Conservation (phyloP, 2,797 vertebrate genomes). For the Sebastes ruberrimus region DNA sequence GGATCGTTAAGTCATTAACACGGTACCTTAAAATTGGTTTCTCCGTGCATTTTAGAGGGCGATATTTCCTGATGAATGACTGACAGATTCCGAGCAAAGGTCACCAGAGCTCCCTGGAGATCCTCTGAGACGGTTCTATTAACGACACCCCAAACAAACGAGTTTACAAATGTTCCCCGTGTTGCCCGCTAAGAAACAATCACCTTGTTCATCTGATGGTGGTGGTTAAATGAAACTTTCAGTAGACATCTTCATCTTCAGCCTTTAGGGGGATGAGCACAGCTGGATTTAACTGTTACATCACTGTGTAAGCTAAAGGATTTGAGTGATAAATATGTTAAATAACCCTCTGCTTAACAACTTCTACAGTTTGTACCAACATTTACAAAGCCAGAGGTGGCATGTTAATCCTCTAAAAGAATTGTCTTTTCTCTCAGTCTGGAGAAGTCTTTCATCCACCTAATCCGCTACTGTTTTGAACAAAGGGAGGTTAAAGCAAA, state of each 20-base stretch:
- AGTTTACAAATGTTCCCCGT: conserved; percentile 92
- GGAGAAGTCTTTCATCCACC: conserved; percentile 3
- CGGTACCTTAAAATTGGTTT: conserved; percentile 98
- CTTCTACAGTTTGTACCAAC: conserved; percentile 65
- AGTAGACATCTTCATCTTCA: conserved; percentile 83
- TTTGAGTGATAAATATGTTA: conserved; percentile 93
- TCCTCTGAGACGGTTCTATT: conserved; percentile 94
- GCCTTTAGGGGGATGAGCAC: conserved; percentile 90
- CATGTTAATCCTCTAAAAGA: conserved; percentile 63
- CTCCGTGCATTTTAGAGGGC: conserved; percentile 93
- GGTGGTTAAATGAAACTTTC: conserved; percentile 94
- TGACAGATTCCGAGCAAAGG: conserved; percentile 98
- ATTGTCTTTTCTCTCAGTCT: conserved; percentile 30
- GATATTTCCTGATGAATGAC: conserved; percentile 99
- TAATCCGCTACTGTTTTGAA: conserved; percentile 30
- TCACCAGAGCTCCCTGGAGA: conserved; percentile 96
- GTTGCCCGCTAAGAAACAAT: conserved; percentile 88
- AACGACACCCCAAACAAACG: conserved; percentile 96
- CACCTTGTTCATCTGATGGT: conserved; percentile 89
- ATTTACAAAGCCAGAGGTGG: conserved; percentile 67
- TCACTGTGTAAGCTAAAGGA: conserved; percentile 86
- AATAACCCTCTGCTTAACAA: conserved; percentile 87
- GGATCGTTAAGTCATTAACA: conserved; percentile 95
- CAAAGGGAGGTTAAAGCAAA: neutral
- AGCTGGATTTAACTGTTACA: conserved; percentile 83